Base-by-base conservation (phyloP, 2,888 invertebrate species). In the Drosophila merina region DNA sequence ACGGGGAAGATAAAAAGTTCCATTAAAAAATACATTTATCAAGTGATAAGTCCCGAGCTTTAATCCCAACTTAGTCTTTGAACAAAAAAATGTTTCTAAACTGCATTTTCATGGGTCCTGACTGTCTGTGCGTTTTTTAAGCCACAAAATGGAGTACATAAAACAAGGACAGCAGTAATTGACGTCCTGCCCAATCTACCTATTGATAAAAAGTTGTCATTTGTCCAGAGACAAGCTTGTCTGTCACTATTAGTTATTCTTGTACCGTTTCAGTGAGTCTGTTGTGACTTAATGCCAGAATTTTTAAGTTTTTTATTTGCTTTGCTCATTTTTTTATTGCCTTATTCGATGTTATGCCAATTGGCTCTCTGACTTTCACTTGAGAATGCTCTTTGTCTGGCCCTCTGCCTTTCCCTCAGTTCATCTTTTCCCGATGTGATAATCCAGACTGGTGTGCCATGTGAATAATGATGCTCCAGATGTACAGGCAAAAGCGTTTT, bases 401-500 rank as follows among this genome's bases (percentile, higher is more conserved):
- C 51, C 33, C 55, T 14, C 49, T 33, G 48, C 28, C 54, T 58
- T 67, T 9, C 14, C 20, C 9, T 59, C 38, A 40, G 33, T 36
- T 28, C 42, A 40, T 60, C 48, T 57, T 40, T 25, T 4, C 42
- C 49, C 57, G 70, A 76, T 72, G 72, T 64, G 77, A 73, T 85
- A 85, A 83, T 85, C 74, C 82, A 54, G 66, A 68, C 72, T 71
- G 25, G 20, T 79, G 66, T 75, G 60, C 59, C 67, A 70, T 71
- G 86, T 85, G 76, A 83, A 80, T 82, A 83, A 83, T 83, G 83
- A 77, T 78, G 78, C 67, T 80, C 69, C 67, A 76, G 83, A 77
- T 76, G 79, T 51, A 66, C 66, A 9, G 70, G 54, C 56, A 71
- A 54, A 60, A 70, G 67, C 71, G 51, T 63, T 67, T 73, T 55